Base-by-base conservation (phyloP, 2,797 vertebrate genomes). In the Pitangus sulphuratus region DNA sequence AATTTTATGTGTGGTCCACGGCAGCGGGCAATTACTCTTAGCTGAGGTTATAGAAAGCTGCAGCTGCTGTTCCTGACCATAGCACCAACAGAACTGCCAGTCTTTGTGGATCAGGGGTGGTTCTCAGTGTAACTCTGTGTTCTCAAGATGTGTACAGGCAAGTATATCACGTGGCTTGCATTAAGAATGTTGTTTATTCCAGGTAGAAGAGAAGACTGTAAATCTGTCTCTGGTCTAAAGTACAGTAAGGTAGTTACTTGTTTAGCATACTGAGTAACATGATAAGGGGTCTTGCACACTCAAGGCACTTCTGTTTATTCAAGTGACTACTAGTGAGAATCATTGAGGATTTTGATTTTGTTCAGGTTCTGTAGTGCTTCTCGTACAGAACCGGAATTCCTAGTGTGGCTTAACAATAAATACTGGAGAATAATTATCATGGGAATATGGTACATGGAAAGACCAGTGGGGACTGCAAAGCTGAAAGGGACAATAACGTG, bases 1-100 rank as follows among this genome's bases (percentile, higher is more conserved):
- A 97, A 95, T 96, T 93, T 87, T 76, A 81, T 82, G 96, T 65
- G 33, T 95, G 79, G 78, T 96, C 77, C 96, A 62, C 80, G 88
- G 70, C 85, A 91, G 80, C 8, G 44, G 54, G 77, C 33, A 40
- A 92, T 93, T 97, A 87, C 93, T 97, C 83, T 94, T 95, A 75
- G 84, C 54, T 85, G 20, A 31, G 47, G 61, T 89, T 92, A 50
- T 20, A 76, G 20, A 16, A 21, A 54, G 5, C 70, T 78, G 89
- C 85, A 96, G 89, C 88, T 95, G 81, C 31, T 48, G 6, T 70
- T 87, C 66, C 91, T 92, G 83, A 91, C 92, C n/a, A 1, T 0
- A 8, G 51, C 68, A 65, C 64, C 79, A 84, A 15, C 18, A 70
- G 91, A 95, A 58, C 47, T 28, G 2, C 71, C 84, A 51, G 75